These are phyloP conservation scores for Oreochromis aureus DNA, from an alignment of 2,113 vertebrate species.

Conservation along the genomic window DNA sequence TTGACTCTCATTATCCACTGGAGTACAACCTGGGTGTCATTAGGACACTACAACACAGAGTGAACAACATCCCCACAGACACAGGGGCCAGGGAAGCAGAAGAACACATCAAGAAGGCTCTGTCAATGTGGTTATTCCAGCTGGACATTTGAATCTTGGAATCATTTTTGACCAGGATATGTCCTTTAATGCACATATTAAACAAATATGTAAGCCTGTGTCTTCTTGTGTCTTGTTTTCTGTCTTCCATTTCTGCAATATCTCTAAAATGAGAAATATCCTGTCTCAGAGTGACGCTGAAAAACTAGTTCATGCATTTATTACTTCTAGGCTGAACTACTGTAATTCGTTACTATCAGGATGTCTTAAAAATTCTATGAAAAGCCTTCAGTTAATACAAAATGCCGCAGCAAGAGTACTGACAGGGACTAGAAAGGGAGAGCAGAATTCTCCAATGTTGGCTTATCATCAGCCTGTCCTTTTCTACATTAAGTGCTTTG, in stretches of 20 bases:
- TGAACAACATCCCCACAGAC: background rate
- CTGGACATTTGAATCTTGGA: background rate
- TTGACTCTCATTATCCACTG: background rate
- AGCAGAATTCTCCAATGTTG: background rate
- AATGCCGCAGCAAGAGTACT: background rate
- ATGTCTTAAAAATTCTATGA: background rate
- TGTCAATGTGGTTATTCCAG: background rate
- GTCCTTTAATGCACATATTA: background rate
- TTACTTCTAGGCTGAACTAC: background rate
- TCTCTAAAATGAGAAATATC: background rate
- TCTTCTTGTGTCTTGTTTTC: background rate
- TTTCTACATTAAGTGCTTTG: background rate
- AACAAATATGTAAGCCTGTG: background rate
- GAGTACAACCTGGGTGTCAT: background rate
- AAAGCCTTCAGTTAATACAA: background rate
- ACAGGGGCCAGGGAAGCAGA: background rate
- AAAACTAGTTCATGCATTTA: background rate
- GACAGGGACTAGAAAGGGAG: background rate
- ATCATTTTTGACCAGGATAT: background rate
- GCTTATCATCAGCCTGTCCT: background rate
- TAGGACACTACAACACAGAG: background rate
- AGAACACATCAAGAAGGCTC: background rate
- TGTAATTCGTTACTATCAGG: background rate
- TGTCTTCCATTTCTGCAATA: background rate
- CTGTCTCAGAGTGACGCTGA: background rate